These are phyloP conservation scores for Conus ventricosus DNA, from an alignment of 1,140 invertebrate species.

Conservation along the genomic window DNA sequence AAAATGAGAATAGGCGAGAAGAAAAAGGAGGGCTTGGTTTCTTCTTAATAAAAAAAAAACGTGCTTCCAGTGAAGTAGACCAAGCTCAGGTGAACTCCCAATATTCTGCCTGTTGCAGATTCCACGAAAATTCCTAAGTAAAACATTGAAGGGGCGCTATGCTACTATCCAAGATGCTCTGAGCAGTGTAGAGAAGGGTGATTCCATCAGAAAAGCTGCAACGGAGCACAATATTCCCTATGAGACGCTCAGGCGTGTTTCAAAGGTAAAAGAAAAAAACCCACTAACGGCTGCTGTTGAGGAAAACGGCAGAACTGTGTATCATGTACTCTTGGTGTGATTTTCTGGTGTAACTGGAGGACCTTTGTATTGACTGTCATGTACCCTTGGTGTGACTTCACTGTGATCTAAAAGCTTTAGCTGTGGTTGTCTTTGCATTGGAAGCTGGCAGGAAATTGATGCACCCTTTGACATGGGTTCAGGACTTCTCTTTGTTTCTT, in stretches of 20 bases:
- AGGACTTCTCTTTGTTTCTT: too few relatives aligned
- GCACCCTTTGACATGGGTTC: too few relatives aligned
- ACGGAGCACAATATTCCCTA: neutral
- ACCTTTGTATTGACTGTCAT: too few relatives aligned
- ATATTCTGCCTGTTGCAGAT: neutral
- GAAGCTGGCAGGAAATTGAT: too few relatives aligned
- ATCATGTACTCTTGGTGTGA: neutral
- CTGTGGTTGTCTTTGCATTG: too few relatives aligned
- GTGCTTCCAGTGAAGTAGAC: too few relatives aligned
- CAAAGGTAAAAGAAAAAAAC: neutral
- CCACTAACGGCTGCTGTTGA: neutral
- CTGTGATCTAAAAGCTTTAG: too few relatives aligned
- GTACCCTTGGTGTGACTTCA: too few relatives aligned
- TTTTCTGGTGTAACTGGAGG: neutral
- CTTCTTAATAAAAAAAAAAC: too few relatives aligned
- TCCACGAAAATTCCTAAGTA: neutral
- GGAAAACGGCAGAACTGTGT: neutral
- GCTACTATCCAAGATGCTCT: neutral
- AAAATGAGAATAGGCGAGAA: too few relatives aligned
- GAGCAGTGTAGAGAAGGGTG: neutral
- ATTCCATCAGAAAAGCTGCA: neutral
- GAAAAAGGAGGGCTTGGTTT: too few relatives aligned
- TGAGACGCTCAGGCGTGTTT: neutral
- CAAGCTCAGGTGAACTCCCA: too few relatives aligned
- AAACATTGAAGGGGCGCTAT: neutral